These are phyloP conservation scores for Oncorhynchus kisutch DNA, from an alignment of 2,113 vertebrate genomes.

Conservation along the genomic window DNA sequence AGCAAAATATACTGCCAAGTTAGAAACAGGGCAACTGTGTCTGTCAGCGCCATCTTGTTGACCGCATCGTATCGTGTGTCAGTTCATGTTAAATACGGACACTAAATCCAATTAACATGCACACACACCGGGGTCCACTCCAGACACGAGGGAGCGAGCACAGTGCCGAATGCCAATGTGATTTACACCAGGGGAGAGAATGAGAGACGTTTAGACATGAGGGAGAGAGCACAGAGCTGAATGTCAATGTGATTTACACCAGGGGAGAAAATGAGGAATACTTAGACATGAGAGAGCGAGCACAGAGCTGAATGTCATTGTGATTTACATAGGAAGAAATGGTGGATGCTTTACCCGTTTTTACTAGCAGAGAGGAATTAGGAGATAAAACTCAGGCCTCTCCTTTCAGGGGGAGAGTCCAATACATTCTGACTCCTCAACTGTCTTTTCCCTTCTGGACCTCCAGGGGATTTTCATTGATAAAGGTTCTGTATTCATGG, in stretches of 20 bases:
- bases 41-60: too few relatives aligned
- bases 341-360: constrained; percentile 42
- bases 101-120: constrained; percentile 64
- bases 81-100: constrained; percentile 44
- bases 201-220: too few relatives aligned
- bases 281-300: constrained; percentile 42
- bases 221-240: constrained; percentile 4
- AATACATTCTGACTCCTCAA: constrained; percentile 34
- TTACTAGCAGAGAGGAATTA: constrained; percentile 32
- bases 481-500: constrained; percentile 50
- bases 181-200: too few relatives aligned
- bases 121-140: constrained; percentile 31
- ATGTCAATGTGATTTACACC: constrained; percentile 65
- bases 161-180: too few relatives aligned
- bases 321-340: constrained; percentile 56
- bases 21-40: too few relatives aligned
- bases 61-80: not conserved
- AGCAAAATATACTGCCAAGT: too few relatives aligned
- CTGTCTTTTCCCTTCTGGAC: constrained; percentile 50
- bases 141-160: constrained; percentile 24
- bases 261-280: constrained; percentile 41
- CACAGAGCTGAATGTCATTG: constrained; percentile 47
- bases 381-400: constrained; percentile 26
- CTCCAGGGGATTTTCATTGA: constrained; percentile 48
- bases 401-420: constrained; percentile 28